Percentiles rank a stretch among this genome's conserved stretches.
These are phyloP conservation scores for Plagodis dolabraria DNA, from an alignment of 2,888 invertebrate genomes.

Conservation along the genomic window DNA sequence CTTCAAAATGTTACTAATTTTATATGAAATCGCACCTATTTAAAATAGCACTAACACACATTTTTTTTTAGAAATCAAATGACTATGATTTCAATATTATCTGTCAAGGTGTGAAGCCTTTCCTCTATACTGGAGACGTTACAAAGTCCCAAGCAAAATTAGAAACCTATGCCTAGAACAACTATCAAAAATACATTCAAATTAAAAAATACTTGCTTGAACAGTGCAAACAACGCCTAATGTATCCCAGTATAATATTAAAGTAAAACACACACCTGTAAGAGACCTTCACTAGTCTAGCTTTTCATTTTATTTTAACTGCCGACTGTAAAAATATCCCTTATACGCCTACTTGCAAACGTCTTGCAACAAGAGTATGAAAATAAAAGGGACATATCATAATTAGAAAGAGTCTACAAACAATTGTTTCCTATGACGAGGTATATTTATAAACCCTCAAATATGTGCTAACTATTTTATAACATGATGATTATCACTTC, in stretches of 20 bases:
- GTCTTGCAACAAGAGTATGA: too few species aligned
- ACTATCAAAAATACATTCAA: constrained; percentile 31
- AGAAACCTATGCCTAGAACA: constrained; percentile 23
- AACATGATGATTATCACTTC: constrained; percentile 16
- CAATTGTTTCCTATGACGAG: too few species aligned
- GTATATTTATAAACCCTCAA: too few species aligned
- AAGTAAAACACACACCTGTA: constrained; percentile 24
- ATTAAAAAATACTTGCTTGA: constrained; percentile 15
- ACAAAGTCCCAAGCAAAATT: constrained; percentile 13
- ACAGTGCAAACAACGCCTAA: constrained; percentile 18
- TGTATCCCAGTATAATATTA: constrained; percentile 15
- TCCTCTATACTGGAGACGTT: constrained; percentile 9
- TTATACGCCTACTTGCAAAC: too few species aligned
- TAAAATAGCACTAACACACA: neutral
- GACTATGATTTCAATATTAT: constrained; percentile 10
- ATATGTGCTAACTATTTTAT: neutral
- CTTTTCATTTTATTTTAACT: constrained; percentile 12
- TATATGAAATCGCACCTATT: neutral
- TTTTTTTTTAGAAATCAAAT: neutral
- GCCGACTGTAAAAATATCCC: too few species aligned
- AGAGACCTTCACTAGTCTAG: constrained; percentile 30
- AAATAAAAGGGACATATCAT: too few species aligned
- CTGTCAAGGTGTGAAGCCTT: constrained; percentile 26
- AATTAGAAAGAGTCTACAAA: too few species aligned
- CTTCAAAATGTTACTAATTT: neutral